Conservation (phyloP, 2,888 invertebrate species). For the Nephrotoma guestfalica region DNA sequence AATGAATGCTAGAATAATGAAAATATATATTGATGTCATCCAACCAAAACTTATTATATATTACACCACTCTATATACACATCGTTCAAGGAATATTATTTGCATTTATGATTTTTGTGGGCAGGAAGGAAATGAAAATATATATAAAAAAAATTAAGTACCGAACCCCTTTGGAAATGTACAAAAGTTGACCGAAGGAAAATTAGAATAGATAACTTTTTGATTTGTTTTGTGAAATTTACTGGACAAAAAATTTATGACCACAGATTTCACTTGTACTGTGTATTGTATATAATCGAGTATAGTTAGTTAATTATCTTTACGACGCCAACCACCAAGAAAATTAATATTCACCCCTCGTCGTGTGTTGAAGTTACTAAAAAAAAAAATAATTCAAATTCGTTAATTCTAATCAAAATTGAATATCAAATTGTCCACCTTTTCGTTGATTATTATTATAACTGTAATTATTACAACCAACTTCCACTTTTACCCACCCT, state of each 20-base stretch:
- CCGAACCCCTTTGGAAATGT: not conserved
- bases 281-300: not conserved
- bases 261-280: not conserved
- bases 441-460: not conserved
- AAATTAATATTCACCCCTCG: not conserved
- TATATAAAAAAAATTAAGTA: not conserved
- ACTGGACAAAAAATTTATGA: not conserved
- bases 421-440: not conserved
- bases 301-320: not conserved
- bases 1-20: not conserved
- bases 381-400: not conserved
- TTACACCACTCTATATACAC: not conserved
- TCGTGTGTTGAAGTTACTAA: not conserved
- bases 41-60: not conserved
- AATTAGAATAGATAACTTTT: not conserved
- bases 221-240: not conserved
- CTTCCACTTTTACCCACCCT: not conserved
- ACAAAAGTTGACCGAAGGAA: not conserved
- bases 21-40: not conserved
- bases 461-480: not conserved
- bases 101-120: not conserved
- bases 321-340: not conserved
- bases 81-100: not conserved
- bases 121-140: not conserved
- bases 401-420: not conserved